Percentiles rank a stretch among this genome's conserved stretches.
These are phyloP conservation scores for Aphrophora alni DNA, from an alignment of 2,888 invertebrate genomes.

Conservation along the genomic window DNA sequence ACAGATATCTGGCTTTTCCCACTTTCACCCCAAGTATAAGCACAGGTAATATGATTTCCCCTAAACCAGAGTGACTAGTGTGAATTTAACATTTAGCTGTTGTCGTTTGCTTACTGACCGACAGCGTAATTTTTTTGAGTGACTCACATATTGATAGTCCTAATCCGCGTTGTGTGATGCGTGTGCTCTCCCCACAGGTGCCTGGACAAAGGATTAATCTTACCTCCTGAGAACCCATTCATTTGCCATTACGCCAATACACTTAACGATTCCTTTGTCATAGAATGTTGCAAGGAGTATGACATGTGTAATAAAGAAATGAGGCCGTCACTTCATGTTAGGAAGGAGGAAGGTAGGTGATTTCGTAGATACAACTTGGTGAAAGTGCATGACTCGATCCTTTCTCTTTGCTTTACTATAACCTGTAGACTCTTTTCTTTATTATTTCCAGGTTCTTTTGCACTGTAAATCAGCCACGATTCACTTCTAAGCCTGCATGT, in stretches of 20 bases:
- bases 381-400: background rate
- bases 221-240: constrained; percentile 82
- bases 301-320: constrained; percentile 73
- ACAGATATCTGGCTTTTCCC: constrained; percentile 11
- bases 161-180: constrained; percentile 15
- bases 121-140: background rate
- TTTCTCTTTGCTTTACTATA: constrained; percentile 6
- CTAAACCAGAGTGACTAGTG: background rate
- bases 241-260: constrained; percentile 79
- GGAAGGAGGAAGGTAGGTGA: constrained; percentile 46
- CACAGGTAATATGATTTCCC: constrained; percentile 6
- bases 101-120: constrained; percentile 6
- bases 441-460: constrained; percentile 18
- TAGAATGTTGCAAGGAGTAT: constrained; percentile 81
- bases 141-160: constrained; percentile 3
- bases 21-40: constrained; percentile 36
- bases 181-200: constrained; percentile 63
- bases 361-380: background rate
- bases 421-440: background rate
- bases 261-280: constrained; percentile 77
- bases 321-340: constrained; percentile 56
- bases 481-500: constrained; percentile 17
- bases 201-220: constrained; percentile 73
- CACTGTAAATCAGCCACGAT: background rate
- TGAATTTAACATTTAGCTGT: constrained; percentile 2